Percentiles rank a stretch among this genome's conserved stretches.
Conservation (phyloP, 2,888 invertebrate species). For the Plebejus anna region DNA sequence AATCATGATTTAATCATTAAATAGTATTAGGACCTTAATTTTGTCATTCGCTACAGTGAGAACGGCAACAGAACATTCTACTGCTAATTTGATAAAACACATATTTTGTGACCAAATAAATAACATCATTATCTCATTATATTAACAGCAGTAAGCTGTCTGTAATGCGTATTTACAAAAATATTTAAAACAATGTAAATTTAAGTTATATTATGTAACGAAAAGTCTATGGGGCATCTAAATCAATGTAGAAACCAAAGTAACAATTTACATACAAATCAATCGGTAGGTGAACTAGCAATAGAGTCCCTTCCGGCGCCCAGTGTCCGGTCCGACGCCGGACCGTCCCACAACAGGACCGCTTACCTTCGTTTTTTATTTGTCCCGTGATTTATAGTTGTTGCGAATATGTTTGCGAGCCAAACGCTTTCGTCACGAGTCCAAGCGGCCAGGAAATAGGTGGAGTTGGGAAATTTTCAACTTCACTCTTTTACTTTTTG, state of each 20-base stretch:
- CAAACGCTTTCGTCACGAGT: constrained; percentile 64
- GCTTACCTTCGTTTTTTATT: constrained; percentile 79
- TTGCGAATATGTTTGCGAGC: constrained; percentile 72
- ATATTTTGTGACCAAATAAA: background rate
- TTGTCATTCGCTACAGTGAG: background rate
- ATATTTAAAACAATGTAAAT: background rate
- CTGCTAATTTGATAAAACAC: background rate
- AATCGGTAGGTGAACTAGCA: constrained; percentile 40
- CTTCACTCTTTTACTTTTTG: constrained; percentile 34
- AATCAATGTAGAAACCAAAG: background rate
- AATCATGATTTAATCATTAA: background rate
- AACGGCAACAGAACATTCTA: background rate
- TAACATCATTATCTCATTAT: background rate
- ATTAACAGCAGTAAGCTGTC: background rate
- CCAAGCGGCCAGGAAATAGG: constrained; percentile 43
- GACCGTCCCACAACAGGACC: constrained; percentile 65
- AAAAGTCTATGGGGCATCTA: background rate
- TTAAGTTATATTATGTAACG: background rate
- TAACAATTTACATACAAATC: constrained; percentile 6
- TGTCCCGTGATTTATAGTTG: constrained; percentile 75
- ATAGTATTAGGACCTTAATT: background rate
- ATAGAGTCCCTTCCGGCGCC: constrained; percentile 66
- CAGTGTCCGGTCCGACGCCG: constrained; percentile 45
- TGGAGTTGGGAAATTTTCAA: constrained; percentile 43
- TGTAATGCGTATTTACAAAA: background rate